Conservation (phyloP, 2,797 vertebrate genomes). For the Aplochiton taeniatus region DNA sequence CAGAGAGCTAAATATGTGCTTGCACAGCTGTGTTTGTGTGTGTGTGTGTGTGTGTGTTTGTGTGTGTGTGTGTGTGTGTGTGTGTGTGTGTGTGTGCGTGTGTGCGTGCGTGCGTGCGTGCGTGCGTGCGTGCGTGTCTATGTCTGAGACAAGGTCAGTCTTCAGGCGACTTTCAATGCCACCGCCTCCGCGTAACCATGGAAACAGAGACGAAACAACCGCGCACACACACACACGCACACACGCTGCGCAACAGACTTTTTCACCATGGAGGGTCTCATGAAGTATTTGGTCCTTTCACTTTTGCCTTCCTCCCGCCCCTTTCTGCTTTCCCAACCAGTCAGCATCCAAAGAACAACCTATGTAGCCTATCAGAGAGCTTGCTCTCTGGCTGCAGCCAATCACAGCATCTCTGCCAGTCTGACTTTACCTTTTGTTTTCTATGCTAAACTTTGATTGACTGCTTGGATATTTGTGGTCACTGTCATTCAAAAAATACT, state of each 20-base stretch:
- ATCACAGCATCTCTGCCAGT: too few species aligned
- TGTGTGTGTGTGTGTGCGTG: not conserved
- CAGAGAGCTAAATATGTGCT: too few species aligned
- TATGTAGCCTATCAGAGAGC: too few species aligned
- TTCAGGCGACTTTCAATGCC: constrained; percentile 40
- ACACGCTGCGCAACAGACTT: constrained; percentile 29
- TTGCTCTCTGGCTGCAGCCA: too few species aligned
- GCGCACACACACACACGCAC: constrained; percentile 5
- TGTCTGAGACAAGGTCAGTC: constrained; percentile 60
- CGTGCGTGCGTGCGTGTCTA: constrained; percentile 34
- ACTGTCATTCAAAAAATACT: not conserved
- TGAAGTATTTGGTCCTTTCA: constrained; percentile 9
- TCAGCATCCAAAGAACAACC: not conserved
- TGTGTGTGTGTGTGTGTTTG: not conserved
- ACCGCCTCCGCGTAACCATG: constrained; percentile 55
- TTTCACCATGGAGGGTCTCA: constrained; percentile 19
- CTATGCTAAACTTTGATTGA: too few species aligned
- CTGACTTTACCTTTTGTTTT: too few species aligned
- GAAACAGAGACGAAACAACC: constrained; percentile 35
- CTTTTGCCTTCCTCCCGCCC: not conserved
- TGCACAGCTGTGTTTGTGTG: not conserved
- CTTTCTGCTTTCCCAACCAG: not conserved
- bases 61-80: constrained; percentile 1
- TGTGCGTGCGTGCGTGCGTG: not conserved
- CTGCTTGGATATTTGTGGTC: too few species aligned